These are phyloP conservation scores for Meiosimyza decipiens DNA, from an alignment of 2,888 invertebrate species.

Conservation along the genomic window DNA sequence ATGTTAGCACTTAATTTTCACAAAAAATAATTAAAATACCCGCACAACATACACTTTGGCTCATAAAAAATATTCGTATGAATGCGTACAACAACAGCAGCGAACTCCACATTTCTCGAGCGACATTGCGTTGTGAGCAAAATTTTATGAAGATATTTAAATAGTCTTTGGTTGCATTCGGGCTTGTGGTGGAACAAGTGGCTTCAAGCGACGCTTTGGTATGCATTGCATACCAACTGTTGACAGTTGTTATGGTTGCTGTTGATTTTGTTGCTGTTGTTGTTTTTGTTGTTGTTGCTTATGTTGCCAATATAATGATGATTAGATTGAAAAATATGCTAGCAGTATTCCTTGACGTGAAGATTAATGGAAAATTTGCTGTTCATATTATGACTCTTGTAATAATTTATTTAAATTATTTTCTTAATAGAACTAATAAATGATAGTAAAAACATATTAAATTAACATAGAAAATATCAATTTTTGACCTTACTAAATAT, in stretches of 20 bases:
- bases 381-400: no score
- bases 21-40: conserved; percentile 7
- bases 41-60: conserved; percentile 52
- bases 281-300: neutral
- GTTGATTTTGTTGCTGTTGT: no score
- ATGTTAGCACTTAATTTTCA: conserved; percentile 4
- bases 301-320: no score
- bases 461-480: no score
- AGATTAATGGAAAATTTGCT: no score
- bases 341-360: no score
- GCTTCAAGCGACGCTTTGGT: neutral
- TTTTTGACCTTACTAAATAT: no score
- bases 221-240: conserved; percentile 5
- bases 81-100: conserved; percentile 57
- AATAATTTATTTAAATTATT: no score
- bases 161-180: conserved; percentile 45
- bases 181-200: conserved; percentile 45
- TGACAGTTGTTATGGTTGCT: neutral
- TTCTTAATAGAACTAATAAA: no score
- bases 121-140: conserved; percentile 48
- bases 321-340: no score
- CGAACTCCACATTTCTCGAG: conserved; percentile 56
- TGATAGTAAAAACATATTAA: no score
- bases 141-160: conserved; percentile 50
- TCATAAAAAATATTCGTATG: conserved; percentile 53